Percentiles rank a stretch among this genome's conserved stretches.
Conservation (phyloP, 2,797 vertebrate genomes). For the Gambusia yucatana region DNA sequence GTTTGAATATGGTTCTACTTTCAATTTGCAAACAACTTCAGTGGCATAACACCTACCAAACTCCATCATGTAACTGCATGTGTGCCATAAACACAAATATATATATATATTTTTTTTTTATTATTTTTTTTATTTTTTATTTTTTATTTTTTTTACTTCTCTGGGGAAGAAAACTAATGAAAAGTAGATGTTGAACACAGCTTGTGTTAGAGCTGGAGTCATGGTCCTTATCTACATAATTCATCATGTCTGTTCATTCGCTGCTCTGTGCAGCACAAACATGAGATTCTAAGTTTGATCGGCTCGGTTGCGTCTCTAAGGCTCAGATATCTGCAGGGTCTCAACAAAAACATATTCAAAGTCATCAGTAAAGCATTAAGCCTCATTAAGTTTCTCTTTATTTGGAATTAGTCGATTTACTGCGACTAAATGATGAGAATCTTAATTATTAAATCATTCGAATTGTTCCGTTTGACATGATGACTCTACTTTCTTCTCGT, state of each 20-base stretch:
- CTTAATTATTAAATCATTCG: not conserved
- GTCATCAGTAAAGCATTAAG: not conserved
- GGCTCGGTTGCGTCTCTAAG: not conserved
- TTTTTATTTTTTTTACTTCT: not conserved
- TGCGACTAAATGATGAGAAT: not conserved
- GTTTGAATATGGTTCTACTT: slow-evolving; percentile 29
- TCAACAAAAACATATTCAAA: not conserved
- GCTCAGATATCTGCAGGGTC: not conserved
- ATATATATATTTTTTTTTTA: too few species aligned
- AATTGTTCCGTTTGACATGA: not conserved
- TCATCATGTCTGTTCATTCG: slow-evolving; percentile 4
- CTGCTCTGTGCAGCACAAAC: not conserved
- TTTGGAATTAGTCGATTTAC: not conserved
- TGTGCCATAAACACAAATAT: not conserved
- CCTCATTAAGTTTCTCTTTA: not conserved
- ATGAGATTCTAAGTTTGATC: not conserved
- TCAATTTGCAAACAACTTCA: slow-evolving; percentile 16
- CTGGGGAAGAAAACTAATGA: not conserved
- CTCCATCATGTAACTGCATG: not conserved
- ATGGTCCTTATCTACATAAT: slow-evolving; percentile 2
- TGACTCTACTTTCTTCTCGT: not conserved
- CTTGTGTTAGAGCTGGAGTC: not conserved
- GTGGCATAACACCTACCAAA: not conserved
- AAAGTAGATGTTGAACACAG: not conserved
- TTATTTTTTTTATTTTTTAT: too few species aligned